Evolutionary conservation across 2,888 invertebrate species (phyloP).

Genomic region (Ichneumoninae sp.): DNA sequence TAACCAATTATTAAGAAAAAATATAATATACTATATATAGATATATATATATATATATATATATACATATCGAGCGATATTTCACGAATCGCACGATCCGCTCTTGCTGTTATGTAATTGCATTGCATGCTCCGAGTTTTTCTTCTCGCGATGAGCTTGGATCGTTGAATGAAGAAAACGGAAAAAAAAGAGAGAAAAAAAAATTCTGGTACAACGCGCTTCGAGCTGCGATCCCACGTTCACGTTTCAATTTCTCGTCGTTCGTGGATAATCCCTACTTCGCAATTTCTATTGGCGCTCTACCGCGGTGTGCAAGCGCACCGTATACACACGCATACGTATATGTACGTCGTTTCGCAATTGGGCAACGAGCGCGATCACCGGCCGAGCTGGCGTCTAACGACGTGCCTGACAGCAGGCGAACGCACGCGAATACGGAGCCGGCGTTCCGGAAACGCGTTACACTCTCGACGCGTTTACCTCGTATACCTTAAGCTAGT

Average conservation of each 20-base stretch:
- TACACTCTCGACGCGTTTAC: slow-evolving; percentile 50
- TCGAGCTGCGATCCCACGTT: slow-evolving; percentile 59
- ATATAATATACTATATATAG: background rate
- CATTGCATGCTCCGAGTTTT: slow-evolving; percentile 9
- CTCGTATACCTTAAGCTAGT: slow-evolving; percentile 24
- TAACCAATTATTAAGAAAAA: background rate
- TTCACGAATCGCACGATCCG: background rate
- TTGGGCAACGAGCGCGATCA: slow-evolving; percentile 61
- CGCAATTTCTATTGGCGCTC: slow-evolving; percentile 59
- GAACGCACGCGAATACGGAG: slow-evolving; percentile 58
- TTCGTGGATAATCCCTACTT: slow-evolving; percentile 55
- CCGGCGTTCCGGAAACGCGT: slow-evolving; percentile 59
- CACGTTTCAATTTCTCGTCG: slow-evolving; percentile 59
- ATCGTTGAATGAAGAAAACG: slow-evolving; percentile 42
- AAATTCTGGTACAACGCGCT: slow-evolving; percentile 45
- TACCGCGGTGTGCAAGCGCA: slow-evolving; percentile 28
- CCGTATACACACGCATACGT: background rate
- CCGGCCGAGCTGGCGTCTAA: slow-evolving; percentile 51
- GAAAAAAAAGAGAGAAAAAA: background rate
- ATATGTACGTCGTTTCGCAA: slow-evolving; percentile 54
- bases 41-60: background rate
- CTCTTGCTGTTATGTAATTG: slow-evolving; percentile 11
- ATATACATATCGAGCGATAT: background rate
- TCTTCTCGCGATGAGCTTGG: slow-evolving; percentile 40
- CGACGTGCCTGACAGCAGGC: slow-evolving; percentile 61